These are phyloP conservation scores for Crotalus horridus DNA, from an alignment of 2,113 vertebrate species.

Conservation along the genomic window DNA sequence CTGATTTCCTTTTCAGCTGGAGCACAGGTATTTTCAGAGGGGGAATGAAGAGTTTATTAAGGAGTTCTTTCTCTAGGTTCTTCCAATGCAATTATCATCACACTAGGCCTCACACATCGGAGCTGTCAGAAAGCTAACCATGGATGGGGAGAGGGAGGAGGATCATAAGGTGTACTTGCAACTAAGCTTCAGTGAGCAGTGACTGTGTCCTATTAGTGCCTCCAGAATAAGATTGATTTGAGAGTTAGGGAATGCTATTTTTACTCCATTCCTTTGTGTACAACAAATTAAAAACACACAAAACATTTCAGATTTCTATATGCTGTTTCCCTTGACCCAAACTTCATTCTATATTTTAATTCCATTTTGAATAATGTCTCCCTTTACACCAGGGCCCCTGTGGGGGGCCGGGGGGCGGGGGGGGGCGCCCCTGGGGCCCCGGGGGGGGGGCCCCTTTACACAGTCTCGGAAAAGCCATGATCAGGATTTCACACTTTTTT, in stretches of 20 bases:
- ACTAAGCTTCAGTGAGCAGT: background rate
- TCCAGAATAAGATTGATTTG: background rate
- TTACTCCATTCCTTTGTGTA: background rate
- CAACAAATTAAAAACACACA: background rate
- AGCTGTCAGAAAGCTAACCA: background rate
- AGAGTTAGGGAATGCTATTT: background rate
- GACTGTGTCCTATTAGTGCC: background rate
- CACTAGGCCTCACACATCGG: background rate
- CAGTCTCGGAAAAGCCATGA: background rate
- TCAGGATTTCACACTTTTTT: background rate
- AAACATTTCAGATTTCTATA: background rate
- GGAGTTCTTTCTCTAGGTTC: background rate
- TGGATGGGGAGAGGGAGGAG: background rate
- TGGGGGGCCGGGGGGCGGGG: no score
- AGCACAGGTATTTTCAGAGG: background rate
- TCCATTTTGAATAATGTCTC: background rate
- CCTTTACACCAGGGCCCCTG: no score
- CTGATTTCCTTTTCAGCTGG: background rate
- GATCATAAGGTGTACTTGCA: background rate
- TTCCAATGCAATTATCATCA: background rate
- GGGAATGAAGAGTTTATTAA: background rate
- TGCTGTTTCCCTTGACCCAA: background rate
- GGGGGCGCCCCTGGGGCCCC: no score
- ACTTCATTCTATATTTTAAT: background rate
- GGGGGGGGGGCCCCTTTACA: no score